Base-by-base conservation (phyloP, 2,888 invertebrate genomes). In the Nymphalis urticae region DNA sequence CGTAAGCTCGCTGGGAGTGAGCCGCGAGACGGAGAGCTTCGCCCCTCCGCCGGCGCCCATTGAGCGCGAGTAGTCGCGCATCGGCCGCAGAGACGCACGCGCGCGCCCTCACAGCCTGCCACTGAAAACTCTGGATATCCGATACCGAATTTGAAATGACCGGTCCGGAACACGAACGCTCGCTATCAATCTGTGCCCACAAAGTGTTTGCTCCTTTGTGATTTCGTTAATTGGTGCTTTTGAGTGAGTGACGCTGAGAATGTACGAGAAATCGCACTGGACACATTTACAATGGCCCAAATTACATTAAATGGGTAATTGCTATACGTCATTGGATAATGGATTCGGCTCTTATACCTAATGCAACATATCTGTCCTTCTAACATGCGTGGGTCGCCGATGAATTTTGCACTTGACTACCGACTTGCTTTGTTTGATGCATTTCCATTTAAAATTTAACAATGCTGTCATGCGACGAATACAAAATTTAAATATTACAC, bases 241-340 rank as follows among this genome's bases (percentile, higher is more conserved):
- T 84, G 85, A 90, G 92, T 92, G 92, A 88, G 90, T 92, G 91
- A 85, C 84, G 83, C 82, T 81, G 87, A 85, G 87, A 88, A 88
- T 87, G 87, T 82, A 87, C 86, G 85, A 85, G 88, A 85, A 81
- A 79, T 79, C 81, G 80, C 82, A 79, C 83, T 84, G 89, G 88
- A 88, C 86, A 79, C 80, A 82, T 82, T 81, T 83, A 86, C 87
- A 82, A 92, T 92, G 92, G 80, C 90, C 92, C 92, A 85, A 92
- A 92, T 92, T 89, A 86, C 87, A 88, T 87, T 90, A 90, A 92
- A 91, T 92, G 90, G 92, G 92, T 92, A 92, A 92, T 92, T 90
- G 92, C 85, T 86, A 85, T 84, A 90, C 88, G 88, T 92, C 91
- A 92, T 92, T 92, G 92, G 85, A 92, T 92, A 92, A 92, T 92